These are phyloP conservation scores for Encarsia formosa DNA, from an alignment of 2,888 invertebrate species.

Conservation along the genomic window DNA sequence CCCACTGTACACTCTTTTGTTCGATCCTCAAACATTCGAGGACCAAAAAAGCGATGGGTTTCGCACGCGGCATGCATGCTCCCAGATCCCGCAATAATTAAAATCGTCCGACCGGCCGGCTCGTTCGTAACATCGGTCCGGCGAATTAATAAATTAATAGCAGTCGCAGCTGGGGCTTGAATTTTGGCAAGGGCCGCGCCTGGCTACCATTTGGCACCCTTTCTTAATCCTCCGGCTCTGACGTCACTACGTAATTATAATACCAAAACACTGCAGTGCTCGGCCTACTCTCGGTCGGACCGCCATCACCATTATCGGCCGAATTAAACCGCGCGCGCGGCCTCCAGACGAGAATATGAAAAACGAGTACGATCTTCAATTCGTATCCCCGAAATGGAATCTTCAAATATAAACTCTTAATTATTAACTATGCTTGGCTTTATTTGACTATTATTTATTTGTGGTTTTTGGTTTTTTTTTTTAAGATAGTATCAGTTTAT, in stretches of 20 bases:
- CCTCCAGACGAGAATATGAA: conserved; percentile 28
- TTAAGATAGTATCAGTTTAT: too few species aligned
- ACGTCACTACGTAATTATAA: conserved; percentile 41
- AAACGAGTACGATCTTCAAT: too few species aligned
- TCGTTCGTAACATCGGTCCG: conserved; percentile 24
- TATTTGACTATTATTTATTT: too few species aligned
- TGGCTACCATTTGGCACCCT: conserved; percentile 42
- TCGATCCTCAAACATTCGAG: too few species aligned
- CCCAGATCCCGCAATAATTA: conserved; percentile 14
- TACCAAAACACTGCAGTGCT: conserved; percentile 35
- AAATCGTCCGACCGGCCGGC: conserved; percentile 7
- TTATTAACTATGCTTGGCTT: too few species aligned
- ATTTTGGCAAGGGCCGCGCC: conserved; percentile 40
- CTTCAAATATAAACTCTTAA: too few species aligned
- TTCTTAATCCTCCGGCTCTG: conserved; percentile 31
- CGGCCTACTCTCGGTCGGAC: conserved; percentile 6
- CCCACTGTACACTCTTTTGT: too few species aligned
- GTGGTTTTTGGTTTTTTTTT: too few species aligned
- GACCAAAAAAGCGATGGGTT: too few species aligned
- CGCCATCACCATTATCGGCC: conserved; percentile 17
- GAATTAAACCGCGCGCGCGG: conserved; percentile 4
- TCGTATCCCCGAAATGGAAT: too few species aligned
- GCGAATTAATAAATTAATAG: conserved; percentile 42
- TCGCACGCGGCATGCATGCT: too few species aligned
- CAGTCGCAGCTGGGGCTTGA: conserved; percentile 39